Percentiles rank a stretch among this genome's conserved stretches.
phyloP scores from a whole-genome alignment of 2,113 vertebrate species.

The Haemorhous mexicanus region DNA sequence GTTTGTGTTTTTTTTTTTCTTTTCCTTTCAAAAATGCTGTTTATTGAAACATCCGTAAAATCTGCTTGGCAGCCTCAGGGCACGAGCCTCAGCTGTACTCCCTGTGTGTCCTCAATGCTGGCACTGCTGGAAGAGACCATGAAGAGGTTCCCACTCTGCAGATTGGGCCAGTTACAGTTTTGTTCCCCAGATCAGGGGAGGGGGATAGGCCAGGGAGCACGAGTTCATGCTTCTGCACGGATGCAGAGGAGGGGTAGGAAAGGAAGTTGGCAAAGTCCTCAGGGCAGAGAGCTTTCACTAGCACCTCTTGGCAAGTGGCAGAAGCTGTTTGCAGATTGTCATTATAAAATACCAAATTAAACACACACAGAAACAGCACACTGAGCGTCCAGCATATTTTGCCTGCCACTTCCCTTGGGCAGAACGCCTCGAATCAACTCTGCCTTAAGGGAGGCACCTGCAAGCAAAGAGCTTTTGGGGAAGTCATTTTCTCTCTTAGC shows the following conservation, averaged over 20 bases:
- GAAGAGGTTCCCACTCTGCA: not conserved
- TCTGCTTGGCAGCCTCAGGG: not conserved
- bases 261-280: not conserved
- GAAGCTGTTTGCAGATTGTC: not conserved
- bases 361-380: not conserved
- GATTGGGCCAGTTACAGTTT: fast-evolving
- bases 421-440: not conserved
- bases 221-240: fast-evolving
- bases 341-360: not conserved
- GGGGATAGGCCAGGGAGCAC: fast-evolving
- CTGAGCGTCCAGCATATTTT: not conserved
- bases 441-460: not conserved
- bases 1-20: not conserved
- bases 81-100: not conserved
- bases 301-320: not conserved
- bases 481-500: not conserved
- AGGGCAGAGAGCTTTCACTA: not conserved
- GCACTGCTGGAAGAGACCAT: not conserved
- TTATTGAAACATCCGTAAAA: not conserved
- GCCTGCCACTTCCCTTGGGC: not conserved
- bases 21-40: not conserved
- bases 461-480: not conserved
- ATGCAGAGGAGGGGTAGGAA: fast-evolving
- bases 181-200: fast-evolving
- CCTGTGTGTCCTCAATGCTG: not conserved